Base-by-base conservation (phyloP, 2,797 vertebrate genomes). In the Taenioides sp. region DNA sequence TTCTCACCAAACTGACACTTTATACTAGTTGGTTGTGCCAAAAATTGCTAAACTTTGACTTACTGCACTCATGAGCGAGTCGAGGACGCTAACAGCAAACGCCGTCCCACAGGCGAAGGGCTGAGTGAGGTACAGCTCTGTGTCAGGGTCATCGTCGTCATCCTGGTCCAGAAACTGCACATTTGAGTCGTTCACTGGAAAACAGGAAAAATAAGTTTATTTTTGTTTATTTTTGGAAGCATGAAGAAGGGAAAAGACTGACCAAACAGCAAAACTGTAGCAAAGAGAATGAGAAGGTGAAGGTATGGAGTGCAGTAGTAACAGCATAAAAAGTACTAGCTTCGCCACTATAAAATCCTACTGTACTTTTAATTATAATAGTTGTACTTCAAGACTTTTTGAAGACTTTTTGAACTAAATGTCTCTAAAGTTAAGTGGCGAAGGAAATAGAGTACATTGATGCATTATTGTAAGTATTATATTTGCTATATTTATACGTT, bases 121-220 rank as follows among this genome's bases (percentile, higher is more conserved):
- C 88, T 99, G 98, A 0, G 98, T 99, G 85, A 99, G 96, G 89
- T 99, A 99, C 90, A 99, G 91, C 92, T 99, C 98, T 7, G 98
- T 99, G 92, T 99, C 98, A 0, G 98, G 98, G 84, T 99, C 98
- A 65, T 99, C 98, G 2, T 99, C 98, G 20, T 99, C 98, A 9
- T 99, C 98, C 95, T 99, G 98, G 96, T 99, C 98, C 96, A 99
- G 89, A 93, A 99, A 99, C 94, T 99, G 98, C 93, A 99, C 98
- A 59, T 99, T 99, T 79, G 98, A 98, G 92, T 99, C 98, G 9
- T 99, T 99, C 90, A 99, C 98, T 99, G 90, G 83, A 37, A n/a
- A 62, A 62, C 9, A 1, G 34, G 54, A 59, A 59, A 67, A 55
- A 5, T 61, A 79, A 62, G 87, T 83, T 61, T 61, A 27, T 9